Percentiles rank a stretch among this genome's conserved stretches.
Conservation (phyloP, 2,113 vertebrate species). For the Malurus cyaneus region DNA sequence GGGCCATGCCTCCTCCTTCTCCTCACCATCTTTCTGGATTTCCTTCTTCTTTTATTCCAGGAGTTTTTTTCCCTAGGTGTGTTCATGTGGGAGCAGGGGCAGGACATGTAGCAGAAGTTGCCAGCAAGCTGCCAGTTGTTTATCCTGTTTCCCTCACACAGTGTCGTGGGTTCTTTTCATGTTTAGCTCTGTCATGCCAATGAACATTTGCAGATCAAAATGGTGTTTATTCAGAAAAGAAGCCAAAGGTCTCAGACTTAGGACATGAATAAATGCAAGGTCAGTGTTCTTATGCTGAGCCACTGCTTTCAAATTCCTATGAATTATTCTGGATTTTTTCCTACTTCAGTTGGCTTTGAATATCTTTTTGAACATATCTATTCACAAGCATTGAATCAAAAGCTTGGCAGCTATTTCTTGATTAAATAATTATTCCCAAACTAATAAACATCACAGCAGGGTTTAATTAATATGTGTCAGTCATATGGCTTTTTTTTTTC, state of each 20-base stretch:
- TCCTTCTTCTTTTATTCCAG: neutral
- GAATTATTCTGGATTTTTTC: neutral
- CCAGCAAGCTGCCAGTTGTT: neutral
- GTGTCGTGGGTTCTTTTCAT: neutral
- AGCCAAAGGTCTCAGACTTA: neutral
- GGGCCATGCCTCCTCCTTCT: neutral
- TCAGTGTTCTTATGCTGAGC: neutral
- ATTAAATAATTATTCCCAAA: conserved; percentile 60
- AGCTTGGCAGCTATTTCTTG: conserved; percentile 49
- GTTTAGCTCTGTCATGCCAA: neutral
- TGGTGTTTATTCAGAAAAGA: neutral
- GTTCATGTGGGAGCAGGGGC: neutral
- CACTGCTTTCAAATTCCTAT: conserved; percentile 5
- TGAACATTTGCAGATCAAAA: neutral
- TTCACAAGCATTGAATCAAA: conserved; percentile 41
- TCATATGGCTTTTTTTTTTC: neutral
- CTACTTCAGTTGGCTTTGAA: neutral
- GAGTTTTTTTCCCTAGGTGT: neutral
- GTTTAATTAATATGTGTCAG: conserved; percentile 46
- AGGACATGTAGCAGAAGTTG: neutral
- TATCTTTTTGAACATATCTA: neutral
- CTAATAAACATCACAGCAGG: conserved; percentile 57
- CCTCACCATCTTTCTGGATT: neutral
- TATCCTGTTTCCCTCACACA: neutral
- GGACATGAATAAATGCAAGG: neutral